Evolutionary conservation across 1,140 invertebrate species (phyloP).

Genomic region (Ridgeia piscesae): DNA sequence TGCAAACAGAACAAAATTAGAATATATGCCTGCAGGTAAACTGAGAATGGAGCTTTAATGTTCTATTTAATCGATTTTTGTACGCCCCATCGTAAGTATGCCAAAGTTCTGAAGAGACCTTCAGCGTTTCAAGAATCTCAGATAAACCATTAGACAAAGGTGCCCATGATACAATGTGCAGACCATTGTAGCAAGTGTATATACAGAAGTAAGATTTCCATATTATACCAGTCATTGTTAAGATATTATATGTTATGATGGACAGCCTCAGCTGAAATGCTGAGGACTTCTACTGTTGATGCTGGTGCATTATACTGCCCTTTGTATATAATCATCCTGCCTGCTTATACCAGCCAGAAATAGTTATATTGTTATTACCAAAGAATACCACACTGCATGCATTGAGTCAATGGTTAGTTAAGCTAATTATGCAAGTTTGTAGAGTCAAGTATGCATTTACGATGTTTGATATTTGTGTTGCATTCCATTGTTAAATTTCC

Average conservation of each 20-base stretch:
- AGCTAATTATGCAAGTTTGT: background rate
- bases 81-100: background rate
- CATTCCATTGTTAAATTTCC: slow-evolving; percentile 6
- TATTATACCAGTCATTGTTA: background rate
- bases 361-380: background rate
- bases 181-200: background rate
- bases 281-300: background rate
- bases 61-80: background rate
- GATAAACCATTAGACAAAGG: background rate
- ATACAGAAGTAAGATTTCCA: background rate
- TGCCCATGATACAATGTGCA: background rate
- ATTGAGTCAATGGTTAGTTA: background rate
- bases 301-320: background rate
- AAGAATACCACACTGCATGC: background rate
- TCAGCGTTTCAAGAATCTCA: background rate
- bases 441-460: background rate
- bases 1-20: too few relatives aligned
- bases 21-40: too few relatives aligned
- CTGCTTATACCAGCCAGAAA: background rate
- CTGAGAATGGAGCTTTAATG: too few relatives aligned
- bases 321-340: background rate
- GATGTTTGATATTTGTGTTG: background rate
- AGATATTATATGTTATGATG: background rate
- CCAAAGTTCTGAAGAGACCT: background rate
- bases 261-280: background rate